Conservation (phyloP, 2,888 invertebrate genomes). For the Chalcis sispes region DNA sequence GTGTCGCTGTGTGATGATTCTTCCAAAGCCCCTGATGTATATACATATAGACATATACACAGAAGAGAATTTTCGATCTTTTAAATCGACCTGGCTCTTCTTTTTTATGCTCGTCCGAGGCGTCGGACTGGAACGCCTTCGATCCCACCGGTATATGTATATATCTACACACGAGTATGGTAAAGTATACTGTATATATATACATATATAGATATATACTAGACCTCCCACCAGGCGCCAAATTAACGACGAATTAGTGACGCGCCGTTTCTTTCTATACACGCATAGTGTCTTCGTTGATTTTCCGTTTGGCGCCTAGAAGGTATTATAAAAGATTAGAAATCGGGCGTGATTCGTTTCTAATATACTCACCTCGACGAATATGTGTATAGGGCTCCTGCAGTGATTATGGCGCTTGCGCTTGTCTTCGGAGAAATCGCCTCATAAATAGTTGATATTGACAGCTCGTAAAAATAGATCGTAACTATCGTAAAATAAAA, state of each 20-base stretch:
- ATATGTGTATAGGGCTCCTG: too few species aligned
- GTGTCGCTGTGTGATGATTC: too few species aligned
- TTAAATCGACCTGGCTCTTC: background rate
- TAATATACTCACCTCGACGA: background rate
- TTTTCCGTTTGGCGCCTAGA: constrained; percentile 38
- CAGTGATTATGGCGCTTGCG: background rate
- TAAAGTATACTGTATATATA: background rate
- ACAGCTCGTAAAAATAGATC: constrained; percentile 24
- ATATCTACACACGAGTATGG: too few species aligned
- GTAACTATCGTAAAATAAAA: too few species aligned
- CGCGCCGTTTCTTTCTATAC: constrained; percentile 48
- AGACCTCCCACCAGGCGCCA: constrained; percentile 57
- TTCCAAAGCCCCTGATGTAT: too few species aligned
- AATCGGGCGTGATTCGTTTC: background rate
- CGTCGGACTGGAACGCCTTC: background rate
- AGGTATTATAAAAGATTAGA: background rate
- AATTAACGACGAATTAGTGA: constrained; percentile 60
- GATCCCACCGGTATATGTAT: background rate
- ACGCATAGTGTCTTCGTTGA: background rate
- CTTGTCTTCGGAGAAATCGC: constrained; percentile 41
- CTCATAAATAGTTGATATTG: constrained; percentile 29
- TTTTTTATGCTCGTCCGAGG: background rate
- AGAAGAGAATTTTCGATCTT: too few species aligned
- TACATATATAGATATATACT: background rate
- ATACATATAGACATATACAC: too few species aligned